These are phyloP conservation scores for Tachina grossa DNA, from an alignment of 2,888 invertebrate genomes.

Conservation along the genomic window DNA sequence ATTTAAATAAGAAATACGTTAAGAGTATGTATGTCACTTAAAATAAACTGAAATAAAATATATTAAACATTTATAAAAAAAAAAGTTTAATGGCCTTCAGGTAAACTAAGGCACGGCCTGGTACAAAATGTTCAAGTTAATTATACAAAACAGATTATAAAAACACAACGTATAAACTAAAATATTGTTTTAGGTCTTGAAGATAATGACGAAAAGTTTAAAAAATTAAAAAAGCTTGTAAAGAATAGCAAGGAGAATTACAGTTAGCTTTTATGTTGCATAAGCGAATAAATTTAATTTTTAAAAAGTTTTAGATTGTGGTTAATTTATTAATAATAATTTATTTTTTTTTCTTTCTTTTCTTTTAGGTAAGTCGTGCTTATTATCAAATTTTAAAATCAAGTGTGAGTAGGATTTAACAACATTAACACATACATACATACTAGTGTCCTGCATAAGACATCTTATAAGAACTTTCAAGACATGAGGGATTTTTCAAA, in stretches of 20 bases:
- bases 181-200: conserved; percentile 12
- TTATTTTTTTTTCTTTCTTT: conserved; percentile 10
- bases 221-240: neutral
- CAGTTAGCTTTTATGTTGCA: neutral
- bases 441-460: no score
- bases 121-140: conserved; percentile 36
- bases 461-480: no score
- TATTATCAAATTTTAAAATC: neutral
- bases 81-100: conserved; percentile 54
- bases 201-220: neutral
- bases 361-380: conserved; percentile 42
- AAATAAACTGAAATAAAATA: conserved; percentile 39
- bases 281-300: conserved; percentile 3
- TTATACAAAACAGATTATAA: conserved; percentile 18
- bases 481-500: no score
- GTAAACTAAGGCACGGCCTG: conserved; percentile 63
- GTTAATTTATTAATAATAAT: neutral
- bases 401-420: neutral
- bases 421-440: neutral
- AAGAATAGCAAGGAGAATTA: neutral
- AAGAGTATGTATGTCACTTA: conserved; percentile 25
- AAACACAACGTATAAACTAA: neutral
- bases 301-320: neutral
- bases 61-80: conserved; percentile 36
- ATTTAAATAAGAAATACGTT: conserved; percentile 35